Base-by-base conservation (phyloP, 2,888 invertebrate genomes). In the Drosophila planitibia region DNA sequence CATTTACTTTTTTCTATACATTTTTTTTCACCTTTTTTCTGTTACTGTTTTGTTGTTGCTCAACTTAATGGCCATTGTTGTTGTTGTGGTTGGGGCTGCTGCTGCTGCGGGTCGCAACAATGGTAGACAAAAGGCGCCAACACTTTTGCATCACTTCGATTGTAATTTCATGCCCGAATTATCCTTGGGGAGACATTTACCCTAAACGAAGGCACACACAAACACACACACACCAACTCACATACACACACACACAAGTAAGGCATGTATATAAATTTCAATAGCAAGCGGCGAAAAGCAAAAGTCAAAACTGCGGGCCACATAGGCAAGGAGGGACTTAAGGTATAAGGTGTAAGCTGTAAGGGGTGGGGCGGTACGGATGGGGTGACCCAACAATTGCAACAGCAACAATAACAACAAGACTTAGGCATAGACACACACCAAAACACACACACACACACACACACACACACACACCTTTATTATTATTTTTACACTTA, bases 111-210 rank as follows among this genome's bases (percentile, higher is more conserved):
- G 66, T 63, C 68, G 72, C 67, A 75, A 82, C 80, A 82, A 82
- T 76, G 74, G 85, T 81, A 83, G 85, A 85, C 83, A 83, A 83
- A 85, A 83, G 84, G 83, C 85, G 80, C 79, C 85, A 82, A 86
- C 86, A 82, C 82, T 84, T 83, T 84, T 84, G 81, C 85, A 85
- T 78, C 87, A 90, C 91, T 91, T 90, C 91, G 92, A 92, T 92
- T 92, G 92, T 92, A 92, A 92, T 92, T 92, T 92, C 92, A 92
- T 92, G 92, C 92, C 88, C 91, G 92, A 92, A 92, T 92, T 92
- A 92, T 92, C 91, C 92, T 91, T 90, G 83, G 92, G 92, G 91
- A 92, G 90, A 89, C 91, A 92, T 91, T 90, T 85, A 83, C 77
- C 76, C 79, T 83, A 81, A 88, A 83, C 84, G 81, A 84, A 81